Conservation (phyloP, 1,140 invertebrate species). For the Pogonognathellus flavescens region DNA sequence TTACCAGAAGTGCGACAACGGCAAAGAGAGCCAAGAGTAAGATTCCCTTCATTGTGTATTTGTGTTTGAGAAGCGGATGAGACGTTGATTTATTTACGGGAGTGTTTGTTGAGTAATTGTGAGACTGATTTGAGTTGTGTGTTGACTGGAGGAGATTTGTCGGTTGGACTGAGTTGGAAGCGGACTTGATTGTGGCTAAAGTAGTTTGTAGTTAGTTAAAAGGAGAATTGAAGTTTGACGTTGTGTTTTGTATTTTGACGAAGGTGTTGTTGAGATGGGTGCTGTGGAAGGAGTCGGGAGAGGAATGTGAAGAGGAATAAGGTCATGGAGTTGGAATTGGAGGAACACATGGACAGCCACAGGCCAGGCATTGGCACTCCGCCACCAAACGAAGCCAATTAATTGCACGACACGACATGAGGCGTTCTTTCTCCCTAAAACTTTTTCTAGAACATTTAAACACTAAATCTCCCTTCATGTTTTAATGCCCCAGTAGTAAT, state of each 20-base stretch:
- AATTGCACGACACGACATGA: slow-evolving; percentile 40
- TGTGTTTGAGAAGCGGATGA: too few relatives aligned
- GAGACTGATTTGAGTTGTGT: too few relatives aligned
- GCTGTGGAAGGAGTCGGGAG: slow-evolving; percentile 1
- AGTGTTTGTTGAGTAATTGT: too few relatives aligned
- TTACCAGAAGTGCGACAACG: neutral
- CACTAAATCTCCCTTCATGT: neutral
- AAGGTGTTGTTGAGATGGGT: neutral
- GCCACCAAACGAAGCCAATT: slow-evolving; percentile 24
- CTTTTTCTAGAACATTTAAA: too few relatives aligned
- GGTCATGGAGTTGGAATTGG: slow-evolving; percentile 16
- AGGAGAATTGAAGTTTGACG: too few relatives aligned
- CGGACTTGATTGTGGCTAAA: neutral
- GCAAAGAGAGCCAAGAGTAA: neutral
- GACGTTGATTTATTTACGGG: too few relatives aligned
- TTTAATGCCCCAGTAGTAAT: neutral
- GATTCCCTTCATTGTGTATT: neutral
- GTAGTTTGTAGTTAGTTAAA: too few relatives aligned
- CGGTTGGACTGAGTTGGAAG: neutral
- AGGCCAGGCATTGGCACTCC: neutral
- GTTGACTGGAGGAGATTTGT: neutral
- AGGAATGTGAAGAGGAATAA: slow-evolving; percentile 22
- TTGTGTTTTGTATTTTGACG: too few relatives aligned
- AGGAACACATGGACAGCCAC: too few relatives aligned
- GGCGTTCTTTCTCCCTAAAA: neutral